phyloP scores from a whole-genome alignment of 2,113 vertebrate species.

The Triplophysa siluroides region DNA sequence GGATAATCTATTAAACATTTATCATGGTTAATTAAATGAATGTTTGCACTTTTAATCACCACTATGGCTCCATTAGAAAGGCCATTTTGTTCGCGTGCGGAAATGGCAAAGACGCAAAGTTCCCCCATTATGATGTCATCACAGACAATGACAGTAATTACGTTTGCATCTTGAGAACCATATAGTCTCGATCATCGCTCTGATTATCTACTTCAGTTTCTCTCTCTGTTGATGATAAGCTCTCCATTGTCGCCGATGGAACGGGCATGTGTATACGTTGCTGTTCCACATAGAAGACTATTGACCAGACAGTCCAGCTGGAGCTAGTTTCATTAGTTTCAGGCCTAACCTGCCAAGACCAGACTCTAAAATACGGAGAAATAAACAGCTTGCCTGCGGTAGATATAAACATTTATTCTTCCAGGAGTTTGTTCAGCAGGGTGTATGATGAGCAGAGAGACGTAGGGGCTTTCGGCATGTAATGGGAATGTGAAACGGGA shows the following conservation, averaged over 20 bases:
- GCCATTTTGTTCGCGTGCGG: background rate
- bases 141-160: background rate
- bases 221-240: slow-evolving; percentile 47
- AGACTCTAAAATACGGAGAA: slow-evolving; percentile 45
- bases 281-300: slow-evolving; percentile 33
- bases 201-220: slow-evolving; percentile 33
- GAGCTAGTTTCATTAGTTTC: slow-evolving; percentile 59
- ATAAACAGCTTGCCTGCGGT: slow-evolving; percentile 56
- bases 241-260: slow-evolving; percentile 42
- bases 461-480: slow-evolving; percentile 2
- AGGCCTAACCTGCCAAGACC: slow-evolving; percentile 47
- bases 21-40: slow-evolving; percentile 13
- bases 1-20: slow-evolving; percentile 28
- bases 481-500: background rate
- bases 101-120: background rate
- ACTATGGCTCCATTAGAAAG: background rate
- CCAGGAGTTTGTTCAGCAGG: slow-evolving; percentile 53
- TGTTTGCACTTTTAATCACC: background rate
- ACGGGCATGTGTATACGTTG: slow-evolving; percentile 8
- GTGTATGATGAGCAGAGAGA: slow-evolving; percentile 21
- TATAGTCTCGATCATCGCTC: background rate
- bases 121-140: background rate
- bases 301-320: slow-evolving; percentile 55
- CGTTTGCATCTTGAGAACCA: background rate
- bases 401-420: slow-evolving; percentile 71